Evolutionary conservation across 2,888 invertebrate species (phyloP).

Genomic region (Myopa tessellatipennis): DNA sequence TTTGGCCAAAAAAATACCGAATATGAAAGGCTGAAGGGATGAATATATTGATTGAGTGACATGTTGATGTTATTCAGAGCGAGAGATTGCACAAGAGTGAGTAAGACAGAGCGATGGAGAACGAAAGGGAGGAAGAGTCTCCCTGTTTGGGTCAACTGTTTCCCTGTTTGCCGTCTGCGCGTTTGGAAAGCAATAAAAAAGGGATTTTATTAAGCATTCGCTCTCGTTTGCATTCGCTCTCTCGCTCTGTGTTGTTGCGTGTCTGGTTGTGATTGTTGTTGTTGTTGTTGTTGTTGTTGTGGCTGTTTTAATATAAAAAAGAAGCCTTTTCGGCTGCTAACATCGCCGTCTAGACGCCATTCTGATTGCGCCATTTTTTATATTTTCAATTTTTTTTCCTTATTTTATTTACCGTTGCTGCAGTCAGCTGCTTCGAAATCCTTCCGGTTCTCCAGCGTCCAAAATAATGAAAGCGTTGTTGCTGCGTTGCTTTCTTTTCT

Average conservation of each 20-base stretch:
- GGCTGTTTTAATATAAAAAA: not conserved
- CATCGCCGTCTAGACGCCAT: not conserved
- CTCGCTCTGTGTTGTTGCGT: conserved; percentile 47
- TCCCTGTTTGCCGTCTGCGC: no score
- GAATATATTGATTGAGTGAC: conserved; percentile 13
- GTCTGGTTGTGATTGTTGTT: conserved; percentile 44
- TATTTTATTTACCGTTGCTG: conserved; percentile 5
- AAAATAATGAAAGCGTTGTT: not conserved
- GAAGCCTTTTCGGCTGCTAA: not conserved
- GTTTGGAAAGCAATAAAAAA: conserved; percentile 51
- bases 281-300: not conserved
- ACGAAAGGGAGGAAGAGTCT: not conserved
- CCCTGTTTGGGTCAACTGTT: not conserved
- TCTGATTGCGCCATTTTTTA: conserved; percentile 16
- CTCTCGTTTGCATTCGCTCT: no score
- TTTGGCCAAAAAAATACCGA: not conserved
- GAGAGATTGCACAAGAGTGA: not conserved
- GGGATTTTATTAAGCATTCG: conserved; percentile 44
- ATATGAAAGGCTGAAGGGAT: conserved; percentile 26
- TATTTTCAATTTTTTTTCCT: not conserved
- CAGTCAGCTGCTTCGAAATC: not conserved
- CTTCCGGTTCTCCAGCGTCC: not conserved
- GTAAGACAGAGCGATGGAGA: not conserved
- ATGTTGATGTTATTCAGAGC: no score
- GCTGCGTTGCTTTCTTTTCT: not conserved